A percentile compares a stretch with the other conserved stretches of the same genome.
Conservation (phyloP, 1,140 invertebrate genomes). For the Thalassaphorura encarpata region DNA sequence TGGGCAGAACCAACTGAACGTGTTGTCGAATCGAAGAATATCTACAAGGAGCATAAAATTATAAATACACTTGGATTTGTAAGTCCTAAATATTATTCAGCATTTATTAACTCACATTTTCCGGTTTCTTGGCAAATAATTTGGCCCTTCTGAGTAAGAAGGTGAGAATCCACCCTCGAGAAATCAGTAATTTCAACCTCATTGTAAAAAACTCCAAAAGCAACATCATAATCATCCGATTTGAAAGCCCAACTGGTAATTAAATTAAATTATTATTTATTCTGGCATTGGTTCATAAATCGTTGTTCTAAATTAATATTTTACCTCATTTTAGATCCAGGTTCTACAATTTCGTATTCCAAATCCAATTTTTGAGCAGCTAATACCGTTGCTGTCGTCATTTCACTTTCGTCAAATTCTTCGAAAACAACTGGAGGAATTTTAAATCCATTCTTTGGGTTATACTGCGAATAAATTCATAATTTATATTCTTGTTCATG, state of each 20-base stretch:
- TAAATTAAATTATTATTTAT: neutral
- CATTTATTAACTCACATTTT: conserved; percentile 12
- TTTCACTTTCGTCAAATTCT: neutral
- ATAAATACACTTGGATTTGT: neutral
- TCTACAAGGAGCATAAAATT: neutral
- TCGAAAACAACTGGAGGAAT: neutral
- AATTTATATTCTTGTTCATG: neutral
- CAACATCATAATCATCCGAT: conserved; percentile 15
- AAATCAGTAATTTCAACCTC: conserved; percentile 1
- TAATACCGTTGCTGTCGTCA: neutral
- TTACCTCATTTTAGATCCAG: neutral
- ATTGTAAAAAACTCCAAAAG: neutral
- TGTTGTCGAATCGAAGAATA: conserved; percentile 8
- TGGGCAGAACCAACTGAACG: neutral
- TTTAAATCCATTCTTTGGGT: neutral
- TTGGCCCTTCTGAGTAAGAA: neutral
- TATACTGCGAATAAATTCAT: neutral
- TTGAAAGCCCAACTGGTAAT: conserved; percentile 10
- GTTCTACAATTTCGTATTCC: neutral
- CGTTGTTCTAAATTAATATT: neutral
- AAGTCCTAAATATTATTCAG: neutral
- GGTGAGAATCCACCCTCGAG: conserved; percentile 5
- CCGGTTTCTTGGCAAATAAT: neutral
- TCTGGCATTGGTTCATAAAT: neutral
- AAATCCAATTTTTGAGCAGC: neutral